These are phyloP conservation scores for Myocastor coypus DNA, from an alignment of 2,113 vertebrate species.

Conservation along the genomic window DNA sequence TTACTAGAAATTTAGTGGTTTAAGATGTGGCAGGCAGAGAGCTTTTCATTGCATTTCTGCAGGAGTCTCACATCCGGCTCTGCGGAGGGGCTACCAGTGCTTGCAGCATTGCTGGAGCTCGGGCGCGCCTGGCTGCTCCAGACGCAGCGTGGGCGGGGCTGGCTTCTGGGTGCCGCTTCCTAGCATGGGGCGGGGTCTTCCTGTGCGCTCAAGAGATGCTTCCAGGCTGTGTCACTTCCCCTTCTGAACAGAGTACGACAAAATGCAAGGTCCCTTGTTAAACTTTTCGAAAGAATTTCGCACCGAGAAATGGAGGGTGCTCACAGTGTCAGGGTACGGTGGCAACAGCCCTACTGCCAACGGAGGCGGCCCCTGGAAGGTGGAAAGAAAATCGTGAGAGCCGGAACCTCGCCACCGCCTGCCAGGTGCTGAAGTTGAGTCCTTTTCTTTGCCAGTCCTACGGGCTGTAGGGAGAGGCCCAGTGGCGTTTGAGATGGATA, in stretches of 20 bases:
- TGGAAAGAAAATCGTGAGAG: not conserved
- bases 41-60: not conserved
- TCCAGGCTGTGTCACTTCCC: no score
- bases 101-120: not conserved
- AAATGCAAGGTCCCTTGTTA: not conserved
- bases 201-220: not conserved
- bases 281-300: not conserved
- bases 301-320: not conserved
- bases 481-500: accelerated
- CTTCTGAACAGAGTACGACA: not conserved
- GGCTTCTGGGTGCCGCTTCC: not conserved
- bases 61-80: not conserved
- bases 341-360: not conserved
- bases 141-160: not conserved
- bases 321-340: not conserved
- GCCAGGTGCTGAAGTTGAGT: accelerated
- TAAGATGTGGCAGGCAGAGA: not conserved
- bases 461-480: not conserved
- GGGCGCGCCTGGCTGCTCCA: no score
- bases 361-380: not conserved
- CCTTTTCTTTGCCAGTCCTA: not conserved
- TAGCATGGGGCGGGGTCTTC: not conserved
- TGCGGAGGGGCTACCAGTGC: not conserved
- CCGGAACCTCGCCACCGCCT: not conserved
- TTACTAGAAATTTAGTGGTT: constrained; percentile 24